A percentile compares a stretch with the other conserved stretches of the same genome.
Conservation (phyloP, 2,888 invertebrate genomes). For the Himalopsyche tibetana region DNA sequence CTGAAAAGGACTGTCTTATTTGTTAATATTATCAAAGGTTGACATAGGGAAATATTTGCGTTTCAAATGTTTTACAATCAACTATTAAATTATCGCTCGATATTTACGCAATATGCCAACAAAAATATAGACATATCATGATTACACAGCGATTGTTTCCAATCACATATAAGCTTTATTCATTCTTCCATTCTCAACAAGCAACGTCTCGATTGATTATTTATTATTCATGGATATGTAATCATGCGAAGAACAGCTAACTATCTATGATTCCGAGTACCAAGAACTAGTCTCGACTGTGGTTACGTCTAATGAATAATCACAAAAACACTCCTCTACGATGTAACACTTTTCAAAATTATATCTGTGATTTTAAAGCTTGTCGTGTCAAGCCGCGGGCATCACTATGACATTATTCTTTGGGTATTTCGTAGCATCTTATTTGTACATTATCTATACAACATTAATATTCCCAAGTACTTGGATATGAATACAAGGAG, state of each 20-base stretch:
- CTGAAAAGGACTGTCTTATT: no score
- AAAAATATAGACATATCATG: not conserved
- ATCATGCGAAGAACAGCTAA: not conserved
- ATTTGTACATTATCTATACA: not conserved
- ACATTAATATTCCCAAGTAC: not conserved
- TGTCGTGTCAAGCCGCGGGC: not conserved
- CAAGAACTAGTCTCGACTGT: not conserved
- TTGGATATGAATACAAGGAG: not conserved
- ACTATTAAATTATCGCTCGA: no score
- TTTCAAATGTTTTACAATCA: no score
- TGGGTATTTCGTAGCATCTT: not conserved
- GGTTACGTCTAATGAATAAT: constrained; percentile 4
- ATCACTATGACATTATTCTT: not conserved
- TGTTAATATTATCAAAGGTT: no score
- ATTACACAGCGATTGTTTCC: not conserved
- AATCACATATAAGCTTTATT: not conserved
- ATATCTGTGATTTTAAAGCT: not conserved
- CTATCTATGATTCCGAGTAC: not conserved
- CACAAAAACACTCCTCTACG: constrained; percentile 13
- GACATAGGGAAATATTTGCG: no score
- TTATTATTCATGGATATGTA: constrained; percentile 15
- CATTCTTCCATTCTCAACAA: not conserved
- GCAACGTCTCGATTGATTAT: not conserved
- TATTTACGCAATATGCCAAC: not conserved
- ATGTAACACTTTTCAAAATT: not conserved